phyloP scores from a whole-genome alignment of 1,140 invertebrate genomes.

The Drosophila bocki region DNA sequence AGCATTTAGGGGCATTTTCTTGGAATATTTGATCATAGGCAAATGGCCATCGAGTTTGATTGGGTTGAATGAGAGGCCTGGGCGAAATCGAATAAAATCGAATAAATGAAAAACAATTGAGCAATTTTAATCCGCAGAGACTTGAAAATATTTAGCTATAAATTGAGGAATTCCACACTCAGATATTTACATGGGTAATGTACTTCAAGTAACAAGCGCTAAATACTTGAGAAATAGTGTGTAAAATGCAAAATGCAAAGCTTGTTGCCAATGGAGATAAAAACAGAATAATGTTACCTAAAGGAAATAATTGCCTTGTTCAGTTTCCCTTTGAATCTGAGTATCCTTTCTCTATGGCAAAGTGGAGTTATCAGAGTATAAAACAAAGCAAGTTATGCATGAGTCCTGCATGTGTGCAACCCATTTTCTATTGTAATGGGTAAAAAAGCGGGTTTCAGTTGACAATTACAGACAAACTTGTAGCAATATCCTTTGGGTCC shows the following conservation, averaged over 20 bases:
- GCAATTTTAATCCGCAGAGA: neutral
- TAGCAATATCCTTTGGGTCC: constrained; percentile 49
- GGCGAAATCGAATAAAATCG: constrained; percentile 20
- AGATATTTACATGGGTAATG: neutral
- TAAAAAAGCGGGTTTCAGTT: constrained; percentile 33
- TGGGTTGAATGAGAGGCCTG: neutral
- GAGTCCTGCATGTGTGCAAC: constrained; percentile 23
- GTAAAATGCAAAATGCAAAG: constrained; percentile 7
- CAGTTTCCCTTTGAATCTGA: constrained; percentile 9
- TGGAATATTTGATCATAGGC: constrained; percentile 55
- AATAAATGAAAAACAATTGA: constrained; percentile 19
- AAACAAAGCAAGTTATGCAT: constrained; percentile 28
- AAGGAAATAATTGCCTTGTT: constrained; percentile 54
- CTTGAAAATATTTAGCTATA: neutral
- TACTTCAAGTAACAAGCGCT: constrained; percentile 16
- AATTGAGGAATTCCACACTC: neutral
- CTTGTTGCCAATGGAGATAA: constrained; percentile 18
- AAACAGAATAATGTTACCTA: constrained; percentile 56
- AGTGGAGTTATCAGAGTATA: constrained; percentile 20
- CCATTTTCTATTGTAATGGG: constrained; percentile 47
- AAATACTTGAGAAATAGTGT: constrained; percentile 7
- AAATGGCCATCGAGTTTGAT: constrained; percentile 31
- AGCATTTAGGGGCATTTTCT: constrained; percentile 53
- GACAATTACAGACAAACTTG: constrained; percentile 58
- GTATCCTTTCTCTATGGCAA: constrained; percentile 1